Evolutionary conservation across 1,140 invertebrate species (phyloP).

Genomic region (Pogonomyrmex barbatus): DNA sequence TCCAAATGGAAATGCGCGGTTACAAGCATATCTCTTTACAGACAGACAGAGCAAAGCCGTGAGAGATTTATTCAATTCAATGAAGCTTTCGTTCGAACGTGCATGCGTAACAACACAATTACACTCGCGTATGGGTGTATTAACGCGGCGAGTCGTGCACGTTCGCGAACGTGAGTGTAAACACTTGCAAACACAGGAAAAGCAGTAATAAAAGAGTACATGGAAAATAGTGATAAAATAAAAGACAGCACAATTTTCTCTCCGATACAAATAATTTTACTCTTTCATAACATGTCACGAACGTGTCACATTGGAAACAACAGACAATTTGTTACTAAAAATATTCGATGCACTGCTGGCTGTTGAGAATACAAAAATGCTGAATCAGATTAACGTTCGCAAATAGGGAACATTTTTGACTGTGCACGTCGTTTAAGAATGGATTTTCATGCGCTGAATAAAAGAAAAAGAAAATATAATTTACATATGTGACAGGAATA

Average conservation of each 20-base stretch:
- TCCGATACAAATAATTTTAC: conserved; percentile 38
- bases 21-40: conserved; percentile 60
- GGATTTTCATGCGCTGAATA: neutral
- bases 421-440: neutral
- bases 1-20: conserved; percentile 1
- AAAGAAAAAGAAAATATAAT: neutral
- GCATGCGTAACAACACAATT: conserved; percentile 34
- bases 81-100: conserved; percentile 46
- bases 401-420: neutral
- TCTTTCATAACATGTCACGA: conserved; percentile 9
- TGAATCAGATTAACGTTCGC: conserved; percentile 25
- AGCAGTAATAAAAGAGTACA: conserved; percentile 31
- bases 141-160: neutral
- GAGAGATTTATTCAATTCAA: conserved; percentile 70
- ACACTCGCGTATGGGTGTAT: neutral
- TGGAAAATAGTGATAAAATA: conserved; percentile 36
- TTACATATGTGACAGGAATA: neutral
- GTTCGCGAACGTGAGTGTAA: neutral
- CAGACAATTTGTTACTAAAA: conserved; percentile 24
- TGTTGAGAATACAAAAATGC: conserved; percentile 24
- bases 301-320: conserved; percentile 27
- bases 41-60: conserved; percentile 48
- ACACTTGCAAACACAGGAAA: conserved; percentile 5
- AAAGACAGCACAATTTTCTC: conserved; percentile 25
- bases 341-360: conserved; percentile 16